Percentiles rank a stretch among this genome's conserved stretches.
Evolutionary conservation across 64 coral and sea anemone species (phyloP).

Genomic region (Stylophora pistillata): DNA sequence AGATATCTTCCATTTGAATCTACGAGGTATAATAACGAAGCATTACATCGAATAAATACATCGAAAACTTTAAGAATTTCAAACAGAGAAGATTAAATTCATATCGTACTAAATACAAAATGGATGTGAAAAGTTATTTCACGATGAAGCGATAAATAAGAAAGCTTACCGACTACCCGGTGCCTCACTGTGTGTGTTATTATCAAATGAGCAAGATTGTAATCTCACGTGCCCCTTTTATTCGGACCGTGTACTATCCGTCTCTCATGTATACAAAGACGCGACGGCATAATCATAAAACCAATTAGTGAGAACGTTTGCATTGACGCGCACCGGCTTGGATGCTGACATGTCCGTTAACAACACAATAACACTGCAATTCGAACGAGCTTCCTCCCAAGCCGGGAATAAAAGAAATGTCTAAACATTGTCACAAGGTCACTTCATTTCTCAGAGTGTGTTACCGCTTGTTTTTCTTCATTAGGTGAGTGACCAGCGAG

Average conservation of each 20-base stretch:
- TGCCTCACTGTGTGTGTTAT: neutral
- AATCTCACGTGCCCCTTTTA: slow-evolving; percentile 29
- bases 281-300: slow-evolving; percentile 7
- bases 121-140: neutral
- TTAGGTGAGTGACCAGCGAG: neutral
- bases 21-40: neutral
- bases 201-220: slow-evolving; percentile 43
- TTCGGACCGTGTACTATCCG: neutral
- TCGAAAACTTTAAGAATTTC: neutral
- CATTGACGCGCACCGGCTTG: neutral
- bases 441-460: neutral
- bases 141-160: neutral
- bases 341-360: neutral
- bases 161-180: neutral
- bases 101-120: neutral
- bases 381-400: neutral
- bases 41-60: neutral
- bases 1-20: slow-evolving; percentile 17
- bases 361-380: neutral
- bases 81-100: neutral
- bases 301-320: slow-evolving; percentile 39
- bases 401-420: neutral
- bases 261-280: slow-evolving; percentile 12
- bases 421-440: slow-evolving; percentile 4
- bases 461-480: neutral